Evolutionary conservation across 1,140 invertebrate species (phyloP), one percentile per base, ranked within the genome.

Genomic region (Drosophila prosaltans): DNA sequence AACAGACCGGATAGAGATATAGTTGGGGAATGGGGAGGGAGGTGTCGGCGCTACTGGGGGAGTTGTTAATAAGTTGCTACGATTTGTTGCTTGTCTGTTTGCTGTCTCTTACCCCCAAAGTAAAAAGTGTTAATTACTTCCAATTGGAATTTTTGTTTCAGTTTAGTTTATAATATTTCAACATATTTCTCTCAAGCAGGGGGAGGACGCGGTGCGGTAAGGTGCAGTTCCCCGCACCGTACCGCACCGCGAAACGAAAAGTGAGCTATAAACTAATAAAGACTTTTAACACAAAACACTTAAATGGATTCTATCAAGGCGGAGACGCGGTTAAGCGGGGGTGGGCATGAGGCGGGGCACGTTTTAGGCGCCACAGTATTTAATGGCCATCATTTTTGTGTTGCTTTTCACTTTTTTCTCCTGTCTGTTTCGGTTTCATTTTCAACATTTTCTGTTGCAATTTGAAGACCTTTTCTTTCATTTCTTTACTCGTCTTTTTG

Each of bases 31-130:
- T 32, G 41, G 5, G 69, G 16, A 6, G 54, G 21, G 1, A 7
- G 62, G 8, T 1, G 10, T n/a, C 16, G 65, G 8, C 16, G 16
- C 16, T 16, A 16, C 16, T 8, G 4, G 8, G 39, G 43, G 58
- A 40, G 40, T 71, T 85, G 82, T 85, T 86, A 86, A 85, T 85
- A 85, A 86, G 82, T 85, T 85, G 79, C 82, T 75, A 79, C 82
- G 82, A 85, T 85, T 85, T 85, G 81, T 85, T 81, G 78, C 81
- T 68, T 81, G 81, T 85, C 81, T 67, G 69, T 72, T 67, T 55
- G 16, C 45, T 40, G 30, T 28, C n/a, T 39, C 28, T 10, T 4
- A 2, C 24, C 11, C 30, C 21, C 11, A 32, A 59, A 39, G 63
- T 45, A 55, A 57, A 70, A 86, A 78, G 82, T 86, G 82, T 86